phyloP scores from a whole-genome alignment of 2,888 invertebrate genomes.

The Marronus borbonicus region DNA sequence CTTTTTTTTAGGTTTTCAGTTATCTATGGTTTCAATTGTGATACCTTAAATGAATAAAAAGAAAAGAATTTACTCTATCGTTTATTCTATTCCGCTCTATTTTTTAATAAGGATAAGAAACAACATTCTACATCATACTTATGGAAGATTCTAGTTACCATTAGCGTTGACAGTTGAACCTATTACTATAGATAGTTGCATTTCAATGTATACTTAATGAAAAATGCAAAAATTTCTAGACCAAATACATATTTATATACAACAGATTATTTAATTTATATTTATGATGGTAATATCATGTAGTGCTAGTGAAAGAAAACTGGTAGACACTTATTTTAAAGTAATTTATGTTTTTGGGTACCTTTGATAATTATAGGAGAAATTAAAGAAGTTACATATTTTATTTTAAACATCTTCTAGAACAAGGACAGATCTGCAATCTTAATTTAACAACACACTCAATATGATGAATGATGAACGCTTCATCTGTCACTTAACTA shows the following conservation, averaged over 20 bases:
- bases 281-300: slow-evolving; percentile 21
- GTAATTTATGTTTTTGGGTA: too few relatives aligned
- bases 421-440: too few relatives aligned
- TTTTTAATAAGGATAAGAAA: slow-evolving; percentile 2
- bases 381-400: too few relatives aligned
- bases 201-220: slow-evolving; percentile 37
- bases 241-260: slow-evolving; percentile 45
- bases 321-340: slow-evolving; percentile 9
- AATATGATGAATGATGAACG: too few relatives aligned
- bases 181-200: slow-evolving; percentile 46
- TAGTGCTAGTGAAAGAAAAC: slow-evolving; percentile 26
- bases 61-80: too few relatives aligned
- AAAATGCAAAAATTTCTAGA: slow-evolving; percentile 40
- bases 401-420: too few relatives aligned
- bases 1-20: neutral
- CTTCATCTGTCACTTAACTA: too few relatives aligned
- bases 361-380: too few relatives aligned
- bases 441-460: too few relatives aligned
- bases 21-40: slow-evolving; percentile 11
- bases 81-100: neutral
- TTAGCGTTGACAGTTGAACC: slow-evolving; percentile 50
- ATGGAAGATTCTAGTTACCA: slow-evolving; percentile 48
- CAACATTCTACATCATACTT: slow-evolving; percentile 15
- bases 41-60: neutral
- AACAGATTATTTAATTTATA: slow-evolving; percentile 43